Evolutionary conservation across 2,888 invertebrate genomes (phyloP).

Genomic region (Stenichneumon culpator): DNA sequence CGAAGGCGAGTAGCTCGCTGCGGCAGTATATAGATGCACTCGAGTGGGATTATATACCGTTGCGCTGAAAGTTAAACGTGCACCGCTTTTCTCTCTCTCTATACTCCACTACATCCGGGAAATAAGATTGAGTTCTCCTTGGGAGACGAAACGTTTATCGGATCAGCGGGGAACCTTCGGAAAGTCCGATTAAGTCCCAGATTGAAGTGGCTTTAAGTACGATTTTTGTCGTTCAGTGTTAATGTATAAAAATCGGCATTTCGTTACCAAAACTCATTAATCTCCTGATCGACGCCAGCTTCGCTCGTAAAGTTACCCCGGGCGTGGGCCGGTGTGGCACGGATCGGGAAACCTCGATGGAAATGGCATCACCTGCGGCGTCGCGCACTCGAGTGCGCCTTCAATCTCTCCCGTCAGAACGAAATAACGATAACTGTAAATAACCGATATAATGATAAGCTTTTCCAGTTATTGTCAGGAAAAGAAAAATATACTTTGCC

Average conservation of each 20-base stretch:
- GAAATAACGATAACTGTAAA: conserved; percentile 10
- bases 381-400: not conserved
- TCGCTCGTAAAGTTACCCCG: not conserved
- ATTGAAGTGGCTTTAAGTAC: conserved; percentile 40
- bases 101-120: not conserved
- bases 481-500: not conserved
- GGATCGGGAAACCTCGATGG: not conserved
- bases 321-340: not conserved
- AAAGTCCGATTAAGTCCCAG: conserved; percentile 19
- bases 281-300: not conserved
- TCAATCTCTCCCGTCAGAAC: not conserved
- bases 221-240: conserved; percentile 5
- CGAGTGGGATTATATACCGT: conserved; percentile 48
- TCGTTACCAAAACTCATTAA: not conserved
- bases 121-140: conserved; percentile 42
- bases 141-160: conserved; percentile 36
- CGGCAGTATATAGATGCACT: conserved; percentile 39
- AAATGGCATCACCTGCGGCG: not conserved
- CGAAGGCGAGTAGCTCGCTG: not conserved
- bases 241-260: conserved; percentile 3
- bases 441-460: not conserved
- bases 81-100: not conserved
- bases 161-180: conserved; percentile 11
- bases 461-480: not conserved
- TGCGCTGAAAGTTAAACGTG: conserved; percentile 41